Evolutionary conservation across 2,113 vertebrate species (phyloP).

Genomic region (Amphiprion ocellaris): DNA sequence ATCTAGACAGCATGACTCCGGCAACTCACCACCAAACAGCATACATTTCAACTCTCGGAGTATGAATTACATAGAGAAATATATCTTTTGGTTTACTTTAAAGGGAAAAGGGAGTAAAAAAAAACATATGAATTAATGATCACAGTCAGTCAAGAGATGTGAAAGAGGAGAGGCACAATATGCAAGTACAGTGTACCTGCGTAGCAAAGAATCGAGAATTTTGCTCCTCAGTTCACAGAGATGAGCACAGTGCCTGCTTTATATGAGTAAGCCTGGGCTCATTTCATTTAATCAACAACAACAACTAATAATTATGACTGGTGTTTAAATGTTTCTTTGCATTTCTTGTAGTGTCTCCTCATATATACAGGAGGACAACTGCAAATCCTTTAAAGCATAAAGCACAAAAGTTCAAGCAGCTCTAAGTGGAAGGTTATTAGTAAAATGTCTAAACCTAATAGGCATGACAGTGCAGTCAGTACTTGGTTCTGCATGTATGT

Average conservation of each 20-base stretch:
- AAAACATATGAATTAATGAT: constrained; percentile 6
- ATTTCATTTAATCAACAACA: neutral
- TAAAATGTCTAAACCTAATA: constrained; percentile 62
- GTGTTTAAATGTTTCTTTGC: neutral
- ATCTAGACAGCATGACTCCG: neutral
- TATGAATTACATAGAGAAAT: too few species aligned
- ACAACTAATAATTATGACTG: neutral
- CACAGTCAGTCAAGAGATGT: constrained; percentile 4
- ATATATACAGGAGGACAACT: neutral
- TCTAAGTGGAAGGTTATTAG: constrained; percentile 60
- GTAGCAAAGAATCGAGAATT: neutral
- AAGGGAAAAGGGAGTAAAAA: neutral
- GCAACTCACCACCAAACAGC: neutral
- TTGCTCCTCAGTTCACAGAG: neutral
- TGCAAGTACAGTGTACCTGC: neutral
- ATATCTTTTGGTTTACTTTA: neutral
- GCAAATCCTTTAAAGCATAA: constrained; percentile 25
- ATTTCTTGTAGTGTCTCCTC: constrained; percentile 14
- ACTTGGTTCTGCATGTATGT: constrained; percentile 63
- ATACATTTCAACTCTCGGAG: neutral
- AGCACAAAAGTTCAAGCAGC: constrained; percentile 33
- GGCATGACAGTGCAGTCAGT: constrained; percentile 66
- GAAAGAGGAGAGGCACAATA: neutral
- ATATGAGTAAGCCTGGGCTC: constrained; percentile 15
- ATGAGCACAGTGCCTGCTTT: neutral